phyloP scores from a whole-genome alignment of 1,140 invertebrate genomes.

The Epicauta chinensis region DNA sequence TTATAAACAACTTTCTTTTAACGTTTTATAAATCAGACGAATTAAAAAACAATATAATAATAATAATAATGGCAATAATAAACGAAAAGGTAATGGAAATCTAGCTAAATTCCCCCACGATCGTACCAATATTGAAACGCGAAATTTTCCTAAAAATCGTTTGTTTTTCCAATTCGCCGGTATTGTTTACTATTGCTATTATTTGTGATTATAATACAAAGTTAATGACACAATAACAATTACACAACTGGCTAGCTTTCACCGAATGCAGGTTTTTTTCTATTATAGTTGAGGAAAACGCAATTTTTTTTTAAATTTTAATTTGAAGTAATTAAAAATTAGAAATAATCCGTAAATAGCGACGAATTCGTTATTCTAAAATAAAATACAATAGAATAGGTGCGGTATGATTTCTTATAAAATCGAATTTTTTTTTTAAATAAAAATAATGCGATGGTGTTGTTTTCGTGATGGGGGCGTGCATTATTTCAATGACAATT shows the following conservation, averaged over 20 bases:
- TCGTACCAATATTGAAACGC: not conserved
- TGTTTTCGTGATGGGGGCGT: slow-evolving; percentile 17
- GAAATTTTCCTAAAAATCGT: slow-evolving; percentile 1
- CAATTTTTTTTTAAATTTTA: slow-evolving; percentile 19
- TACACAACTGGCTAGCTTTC: slow-evolving; percentile 17
- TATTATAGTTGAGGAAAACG: not conserved
- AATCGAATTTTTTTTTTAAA: slow-evolving; percentile 9
- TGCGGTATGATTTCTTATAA: slow-evolving; percentile 6
- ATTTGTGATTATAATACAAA: slow-evolving; percentile 7
- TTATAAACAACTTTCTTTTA: slow-evolving; percentile 19
- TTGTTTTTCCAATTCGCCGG: slow-evolving; percentile 1
- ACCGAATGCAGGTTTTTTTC: slow-evolving; percentile 16
- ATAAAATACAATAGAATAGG: slow-evolving; percentile 7
- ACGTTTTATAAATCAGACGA: slow-evolving; percentile 1
- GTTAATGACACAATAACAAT: slow-evolving; percentile 20
- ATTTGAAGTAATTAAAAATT: slow-evolving; percentile 12
- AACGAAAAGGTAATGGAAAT: slow-evolving; percentile 1
- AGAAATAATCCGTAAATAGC: slow-evolving; percentile 1
- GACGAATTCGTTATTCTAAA: slow-evolving; percentile 1
- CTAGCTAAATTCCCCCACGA: not conserved
- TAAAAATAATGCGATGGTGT: slow-evolving; percentile 12
- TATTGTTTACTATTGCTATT: slow-evolving; percentile 8
- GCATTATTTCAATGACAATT: slow-evolving; percentile 18
- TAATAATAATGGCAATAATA: too few species aligned
- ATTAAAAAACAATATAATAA: slow-evolving; percentile 2